Evolutionary conservation across 2,113 vertebrate species (phyloP).

Genomic region (Carassius auratus): DNA sequence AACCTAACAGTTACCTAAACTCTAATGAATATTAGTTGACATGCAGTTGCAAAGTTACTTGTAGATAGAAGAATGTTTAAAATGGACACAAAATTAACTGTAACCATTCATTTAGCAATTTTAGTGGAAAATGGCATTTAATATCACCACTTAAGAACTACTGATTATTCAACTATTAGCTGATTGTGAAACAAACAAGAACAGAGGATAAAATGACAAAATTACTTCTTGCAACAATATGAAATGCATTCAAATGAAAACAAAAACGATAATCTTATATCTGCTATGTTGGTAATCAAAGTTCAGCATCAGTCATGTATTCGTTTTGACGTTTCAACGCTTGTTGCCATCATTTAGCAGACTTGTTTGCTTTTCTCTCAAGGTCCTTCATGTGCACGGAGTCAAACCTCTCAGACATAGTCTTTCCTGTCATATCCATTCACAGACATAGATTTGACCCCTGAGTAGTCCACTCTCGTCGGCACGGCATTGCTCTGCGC

Average conservation of each 20-base stretch:
- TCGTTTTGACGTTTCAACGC: neutral
- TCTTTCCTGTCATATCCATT: slow-evolving; percentile 72
- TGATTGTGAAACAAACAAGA: neutral
- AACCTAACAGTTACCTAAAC: neutral
- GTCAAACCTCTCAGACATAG: slow-evolving; percentile 73
- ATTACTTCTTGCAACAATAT: neutral
- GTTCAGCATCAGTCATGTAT: neutral
- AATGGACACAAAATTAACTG: neutral
- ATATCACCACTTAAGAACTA: neutral
- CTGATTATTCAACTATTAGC: neutral
- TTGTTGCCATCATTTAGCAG: neutral
- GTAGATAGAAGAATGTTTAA: neutral
- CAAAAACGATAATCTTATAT: neutral
- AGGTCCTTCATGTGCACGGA: neutral
- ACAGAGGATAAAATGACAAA: neutral
- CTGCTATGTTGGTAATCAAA: neutral
- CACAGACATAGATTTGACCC: slow-evolving; percentile 65
- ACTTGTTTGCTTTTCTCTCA: neutral
- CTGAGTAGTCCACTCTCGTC: slow-evolving; percentile 63
- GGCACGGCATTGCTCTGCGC: slow-evolving; percentile 42
- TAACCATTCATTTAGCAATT: neutral
- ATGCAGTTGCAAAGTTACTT: neutral
- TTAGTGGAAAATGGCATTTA: neutral
- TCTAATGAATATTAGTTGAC: neutral
- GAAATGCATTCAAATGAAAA: neutral